A percentile compares a stretch with the other conserved stretches of the same genome.
Conservation (phyloP, 2,113 vertebrate species). For the Prunella himalayana region DNA sequence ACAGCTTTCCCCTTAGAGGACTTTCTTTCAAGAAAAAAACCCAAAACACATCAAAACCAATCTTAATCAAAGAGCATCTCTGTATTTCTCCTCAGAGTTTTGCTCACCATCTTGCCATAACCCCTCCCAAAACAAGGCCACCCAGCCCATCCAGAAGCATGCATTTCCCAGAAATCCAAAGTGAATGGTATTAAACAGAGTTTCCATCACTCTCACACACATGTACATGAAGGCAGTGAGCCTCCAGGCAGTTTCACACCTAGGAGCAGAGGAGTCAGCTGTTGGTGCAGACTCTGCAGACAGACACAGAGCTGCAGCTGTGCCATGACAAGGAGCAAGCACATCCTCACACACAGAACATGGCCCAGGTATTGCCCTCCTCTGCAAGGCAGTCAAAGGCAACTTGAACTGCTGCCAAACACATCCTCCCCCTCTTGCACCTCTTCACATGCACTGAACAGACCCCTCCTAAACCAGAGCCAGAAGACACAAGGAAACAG, state of each 20-base stretch:
- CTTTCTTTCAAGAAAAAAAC: not conserved
- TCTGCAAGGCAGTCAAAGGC: not conserved
- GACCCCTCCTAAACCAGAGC: not conserved
- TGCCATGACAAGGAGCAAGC: not conserved
- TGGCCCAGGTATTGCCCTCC: not conserved
- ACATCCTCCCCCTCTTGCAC: not conserved
- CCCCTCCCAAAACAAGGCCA: not conserved
- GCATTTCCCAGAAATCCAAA: not conserved
- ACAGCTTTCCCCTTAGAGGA: not conserved
- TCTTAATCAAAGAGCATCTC: not conserved
- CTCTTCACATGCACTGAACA: not conserved
- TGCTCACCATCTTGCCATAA: not conserved
- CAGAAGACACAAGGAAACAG: not conserved
- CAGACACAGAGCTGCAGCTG: not conserved
- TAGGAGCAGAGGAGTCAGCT: not conserved
- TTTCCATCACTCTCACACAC: not conserved
- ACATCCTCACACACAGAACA: not conserved
- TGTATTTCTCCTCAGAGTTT: not conserved
- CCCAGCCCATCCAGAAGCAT: not conserved
- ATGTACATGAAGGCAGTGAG: not conserved
- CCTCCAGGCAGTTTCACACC: not conserved
- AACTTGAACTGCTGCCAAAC: not conserved
- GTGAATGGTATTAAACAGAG: not conserved
- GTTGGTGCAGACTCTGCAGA: not conserved
- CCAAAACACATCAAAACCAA: not conserved